phyloP scores from a whole-genome alignment of 2,888 invertebrate genomes.

The Cotesia congregata region DNA sequence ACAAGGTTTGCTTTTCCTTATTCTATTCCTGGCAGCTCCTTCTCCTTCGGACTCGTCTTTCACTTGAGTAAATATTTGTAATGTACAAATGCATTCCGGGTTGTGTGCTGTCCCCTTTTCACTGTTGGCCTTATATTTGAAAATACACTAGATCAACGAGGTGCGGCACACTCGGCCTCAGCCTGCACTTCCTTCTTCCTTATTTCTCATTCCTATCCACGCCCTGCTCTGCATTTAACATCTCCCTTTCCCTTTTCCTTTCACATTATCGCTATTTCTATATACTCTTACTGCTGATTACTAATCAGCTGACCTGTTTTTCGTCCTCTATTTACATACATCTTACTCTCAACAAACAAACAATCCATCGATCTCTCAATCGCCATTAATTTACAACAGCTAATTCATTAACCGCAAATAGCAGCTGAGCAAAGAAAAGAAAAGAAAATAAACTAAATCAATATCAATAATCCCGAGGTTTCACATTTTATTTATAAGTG shows the following conservation, averaged over 20 bases:
- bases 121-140: slow-evolving; percentile 21
- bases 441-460: not conserved
- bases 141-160: slow-evolving; percentile 43
- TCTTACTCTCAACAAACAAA: not conserved
- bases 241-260: slow-evolving; percentile 20
- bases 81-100: slow-evolving; percentile 51
- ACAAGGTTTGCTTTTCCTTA: not conserved
- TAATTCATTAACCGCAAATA: too few species aligned
- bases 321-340: slow-evolving; percentile 3
- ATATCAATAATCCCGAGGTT: not conserved
- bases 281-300: slow-evolving; percentile 18
- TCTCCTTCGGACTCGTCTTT: not conserved
- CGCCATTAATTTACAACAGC: not conserved
- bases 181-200: slow-evolving; percentile 32
- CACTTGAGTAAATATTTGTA: slow-evolving; percentile 49
- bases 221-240: slow-evolving; percentile 6
- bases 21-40: slow-evolving; percentile 6
- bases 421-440: too few species aligned
- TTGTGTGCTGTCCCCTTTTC: slow-evolving; percentile 32
- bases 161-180: slow-evolving; percentile 30
- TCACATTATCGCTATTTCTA: not conserved
- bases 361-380: not conserved
- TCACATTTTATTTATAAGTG: slow-evolving; percentile 2
- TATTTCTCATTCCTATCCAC: not conserved
- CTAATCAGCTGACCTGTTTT: slow-evolving; percentile 35